A percentile compares a stretch with the other conserved stretches of the same genome.
These are phyloP conservation scores for Halcyon badia DNA, from an alignment of 2,797 vertebrate genomes.

Conservation along the genomic window DNA sequence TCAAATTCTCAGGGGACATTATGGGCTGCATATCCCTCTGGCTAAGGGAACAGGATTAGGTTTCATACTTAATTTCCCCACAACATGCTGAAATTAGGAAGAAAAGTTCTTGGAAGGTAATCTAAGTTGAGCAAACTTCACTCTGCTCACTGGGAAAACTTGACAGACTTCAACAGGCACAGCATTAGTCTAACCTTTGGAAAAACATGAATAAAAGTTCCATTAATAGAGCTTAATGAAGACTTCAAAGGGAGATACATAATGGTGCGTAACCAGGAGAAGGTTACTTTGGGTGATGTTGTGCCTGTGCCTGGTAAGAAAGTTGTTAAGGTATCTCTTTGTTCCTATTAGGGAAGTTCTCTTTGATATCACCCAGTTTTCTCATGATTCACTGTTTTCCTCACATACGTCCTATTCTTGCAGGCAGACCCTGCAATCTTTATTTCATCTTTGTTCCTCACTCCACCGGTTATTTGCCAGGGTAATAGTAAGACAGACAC, in stretches of 20 bases:
- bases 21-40: neutral
- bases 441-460: neutral
- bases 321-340: neutral
- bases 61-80: neutral
- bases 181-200: neutral
- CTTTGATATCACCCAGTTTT: neutral
- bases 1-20: neutral
- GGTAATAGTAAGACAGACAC: neutral
- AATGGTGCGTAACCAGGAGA: neutral
- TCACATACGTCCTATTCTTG: neutral
- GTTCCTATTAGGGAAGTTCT: neutral
- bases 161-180: neutral
- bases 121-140: neutral
- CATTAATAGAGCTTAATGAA: neutral
- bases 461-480: neutral
- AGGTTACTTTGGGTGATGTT: neutral
- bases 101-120: neutral
- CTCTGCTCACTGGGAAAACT: neutral
- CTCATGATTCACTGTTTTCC: neutral
- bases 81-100: neutral
- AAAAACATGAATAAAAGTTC: neutral
- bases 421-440: neutral
- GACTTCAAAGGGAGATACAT: neutral
- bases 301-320: neutral
- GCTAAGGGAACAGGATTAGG: neutral